Conservation (phyloP, 2,888 invertebrate genomes). For the Julus scandinavius region DNA sequence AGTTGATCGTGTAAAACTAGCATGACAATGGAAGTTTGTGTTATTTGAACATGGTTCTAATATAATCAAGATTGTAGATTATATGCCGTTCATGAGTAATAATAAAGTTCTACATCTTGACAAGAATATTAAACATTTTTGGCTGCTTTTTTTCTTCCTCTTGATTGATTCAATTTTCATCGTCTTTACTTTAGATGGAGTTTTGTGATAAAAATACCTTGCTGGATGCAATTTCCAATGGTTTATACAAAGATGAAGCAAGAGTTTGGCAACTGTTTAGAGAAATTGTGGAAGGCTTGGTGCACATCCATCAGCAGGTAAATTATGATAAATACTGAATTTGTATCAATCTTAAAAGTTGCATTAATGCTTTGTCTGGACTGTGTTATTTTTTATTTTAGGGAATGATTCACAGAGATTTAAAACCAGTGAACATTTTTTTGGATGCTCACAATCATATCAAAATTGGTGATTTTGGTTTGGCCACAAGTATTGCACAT, state of each 20-base stretch:
- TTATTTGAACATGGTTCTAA: too few relatives aligned
- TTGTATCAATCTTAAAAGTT: too few relatives aligned
- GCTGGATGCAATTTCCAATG: slow-evolving; percentile 83
- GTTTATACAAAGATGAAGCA: slow-evolving; percentile 79
- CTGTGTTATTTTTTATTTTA: slow-evolving; percentile 50
- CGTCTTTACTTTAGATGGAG: slow-evolving; percentile 81
- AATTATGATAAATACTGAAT: not conserved
- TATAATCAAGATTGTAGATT: too few relatives aligned
- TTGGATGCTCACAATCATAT: slow-evolving; percentile 90
- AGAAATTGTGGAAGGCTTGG: slow-evolving; percentile 91
- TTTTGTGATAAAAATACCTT: slow-evolving; percentile 97
- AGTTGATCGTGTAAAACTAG: too few relatives aligned
- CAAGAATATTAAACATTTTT: too few relatives aligned
- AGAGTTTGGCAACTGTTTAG: slow-evolving; percentile 92
- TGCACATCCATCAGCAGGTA: slow-evolving; percentile 93
- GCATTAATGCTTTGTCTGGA: too few relatives aligned
- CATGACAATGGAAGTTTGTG: too few relatives aligned
- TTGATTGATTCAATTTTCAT: not conserved
- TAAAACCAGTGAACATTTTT: slow-evolving; percentile 86
- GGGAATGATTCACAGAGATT: slow-evolving; percentile 64
- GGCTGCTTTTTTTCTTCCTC: too few relatives aligned
- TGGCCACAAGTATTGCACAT: slow-evolving; percentile 81
- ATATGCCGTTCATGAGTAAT: too few relatives aligned
- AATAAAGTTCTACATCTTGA: too few relatives aligned
- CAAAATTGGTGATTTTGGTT: slow-evolving; percentile 97